Conservation (phyloP, 1,140 invertebrate species). For the Wiebesia pumilae region DNA sequence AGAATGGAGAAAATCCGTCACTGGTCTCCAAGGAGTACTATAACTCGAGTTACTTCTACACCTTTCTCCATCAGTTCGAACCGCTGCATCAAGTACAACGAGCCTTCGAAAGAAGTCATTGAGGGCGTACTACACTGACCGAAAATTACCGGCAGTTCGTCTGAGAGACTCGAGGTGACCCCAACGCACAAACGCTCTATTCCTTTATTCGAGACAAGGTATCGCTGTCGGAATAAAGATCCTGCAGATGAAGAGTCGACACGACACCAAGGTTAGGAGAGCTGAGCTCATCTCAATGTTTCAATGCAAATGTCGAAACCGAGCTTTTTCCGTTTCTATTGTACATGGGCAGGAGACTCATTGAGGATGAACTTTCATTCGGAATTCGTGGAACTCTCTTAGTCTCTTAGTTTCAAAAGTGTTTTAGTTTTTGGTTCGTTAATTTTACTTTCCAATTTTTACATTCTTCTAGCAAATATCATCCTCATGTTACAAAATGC, state of each 20-base stretch:
- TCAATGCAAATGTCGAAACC: conserved; percentile 20
- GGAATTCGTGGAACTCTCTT: no score
- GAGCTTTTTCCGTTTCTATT: not conserved
- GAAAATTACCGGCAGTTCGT: not conserved
- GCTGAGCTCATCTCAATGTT: not conserved
- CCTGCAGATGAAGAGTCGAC: conserved; percentile 11
- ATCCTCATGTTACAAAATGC: no score
- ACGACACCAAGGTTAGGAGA: conserved; percentile 30
- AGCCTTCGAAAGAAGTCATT: not conserved
- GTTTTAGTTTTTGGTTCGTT: no score
- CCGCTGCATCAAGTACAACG: not conserved
- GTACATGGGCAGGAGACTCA: not conserved
- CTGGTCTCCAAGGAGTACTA: conserved; percentile 34
- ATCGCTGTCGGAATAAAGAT: conserved; percentile 35
- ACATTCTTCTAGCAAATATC: no score
- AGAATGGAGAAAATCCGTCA: conserved; percentile 19
- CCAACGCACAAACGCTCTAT: not conserved
- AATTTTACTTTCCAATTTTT: no score
- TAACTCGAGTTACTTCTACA: not conserved
- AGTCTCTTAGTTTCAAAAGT: no score
- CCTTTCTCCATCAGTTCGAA: not conserved
- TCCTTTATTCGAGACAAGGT: conserved; percentile 38
- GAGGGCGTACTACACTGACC: not conserved
- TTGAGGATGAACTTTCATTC: not conserved
- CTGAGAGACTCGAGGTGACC: not conserved